Conservation (phyloP, 2,797 vertebrate species). For the Pseudochromis fuscus region DNA sequence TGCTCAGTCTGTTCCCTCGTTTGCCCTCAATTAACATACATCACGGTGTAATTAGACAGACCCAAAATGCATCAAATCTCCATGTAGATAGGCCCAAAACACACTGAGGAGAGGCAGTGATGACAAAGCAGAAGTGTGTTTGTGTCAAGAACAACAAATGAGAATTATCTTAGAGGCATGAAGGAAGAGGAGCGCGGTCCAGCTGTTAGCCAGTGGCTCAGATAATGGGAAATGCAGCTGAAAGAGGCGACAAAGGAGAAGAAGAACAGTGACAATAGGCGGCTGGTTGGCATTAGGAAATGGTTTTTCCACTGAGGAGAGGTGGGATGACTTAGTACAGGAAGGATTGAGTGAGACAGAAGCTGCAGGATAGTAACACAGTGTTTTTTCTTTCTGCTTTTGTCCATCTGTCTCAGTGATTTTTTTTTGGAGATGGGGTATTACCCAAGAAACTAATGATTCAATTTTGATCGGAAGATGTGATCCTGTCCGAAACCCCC, state of each 20-base stretch:
- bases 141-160: conserved; percentile 11
- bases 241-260: neutral
- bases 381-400: too few species aligned
- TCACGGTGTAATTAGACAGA: too few species aligned
- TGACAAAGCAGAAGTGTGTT: neutral
- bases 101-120: neutral
- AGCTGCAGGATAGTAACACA: conserved; percentile 10
- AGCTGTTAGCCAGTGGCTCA: conserved; percentile 26
- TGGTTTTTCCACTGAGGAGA: conserved; percentile 14
- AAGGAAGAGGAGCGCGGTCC: conserved; percentile 7
- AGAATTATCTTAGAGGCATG: conserved; percentile 17
- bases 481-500: too few species aligned
- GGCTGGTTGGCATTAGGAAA: conserved; percentile 21
- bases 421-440: too few species aligned
- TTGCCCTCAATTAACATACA: too few species aligned
- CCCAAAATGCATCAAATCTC: neutral
- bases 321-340: conserved; percentile 1
- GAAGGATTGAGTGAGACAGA: neutral
- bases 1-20: too few species aligned
- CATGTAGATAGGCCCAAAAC: conserved; percentile 2
- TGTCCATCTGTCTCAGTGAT: too few species aligned
- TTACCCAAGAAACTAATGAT: too few species aligned
- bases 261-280: neutral
- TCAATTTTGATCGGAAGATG: too few species aligned
- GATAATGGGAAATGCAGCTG: conserved; percentile 34